phyloP scores from a whole-genome alignment of 2,113 vertebrate species.

The Nerophis ophidion region DNA sequence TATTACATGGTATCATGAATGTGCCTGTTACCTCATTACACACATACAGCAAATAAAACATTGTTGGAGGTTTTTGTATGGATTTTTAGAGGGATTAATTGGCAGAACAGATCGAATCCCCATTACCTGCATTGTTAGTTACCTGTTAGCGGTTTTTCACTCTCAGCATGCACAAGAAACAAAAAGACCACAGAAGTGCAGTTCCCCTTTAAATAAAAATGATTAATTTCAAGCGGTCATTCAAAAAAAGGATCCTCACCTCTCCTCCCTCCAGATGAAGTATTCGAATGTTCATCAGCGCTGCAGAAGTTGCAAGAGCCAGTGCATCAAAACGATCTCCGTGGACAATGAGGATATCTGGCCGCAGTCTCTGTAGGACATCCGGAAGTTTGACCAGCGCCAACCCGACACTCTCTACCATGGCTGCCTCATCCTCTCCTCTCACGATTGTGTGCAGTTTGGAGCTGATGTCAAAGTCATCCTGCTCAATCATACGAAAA shows the following conservation, averaged over 20 bases:
- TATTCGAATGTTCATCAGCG: constrained; percentile 97
- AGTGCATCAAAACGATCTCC: constrained; percentile 95
- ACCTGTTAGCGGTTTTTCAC: too few species aligned
- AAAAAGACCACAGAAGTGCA: too few species aligned
- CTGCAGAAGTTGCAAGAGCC: constrained; percentile 90
- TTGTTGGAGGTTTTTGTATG: too few species aligned
- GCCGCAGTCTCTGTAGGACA: constrained; percentile 87
- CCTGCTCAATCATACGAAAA: constrained; percentile 97
- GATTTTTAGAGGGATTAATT: too few species aligned
- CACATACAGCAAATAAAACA: too few species aligned
- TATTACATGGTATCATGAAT: too few species aligned
- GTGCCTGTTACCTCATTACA: too few species aligned
- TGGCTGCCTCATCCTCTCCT: constrained; percentile 94
- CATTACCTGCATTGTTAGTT: too few species aligned
- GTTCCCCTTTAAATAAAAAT: too few species aligned
- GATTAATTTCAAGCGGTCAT: too few species aligned
- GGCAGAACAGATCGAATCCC: too few species aligned
- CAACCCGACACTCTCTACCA: constrained; percentile 96
- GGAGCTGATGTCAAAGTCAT: constrained; percentile 92
- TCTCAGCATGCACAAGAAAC: too few species aligned
- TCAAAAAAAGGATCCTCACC: constrained; percentile 55
- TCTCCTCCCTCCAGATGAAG: constrained; percentile 96
- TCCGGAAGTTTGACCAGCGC: constrained; percentile 94
- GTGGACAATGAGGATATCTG: constrained; percentile 89
- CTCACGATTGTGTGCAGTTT: constrained; percentile 94